These are phyloP conservation scores for Zoanthus gigantus DNA, from an alignment of 92 coral and sea anemone genomes.

Conservation along the genomic window DNA sequence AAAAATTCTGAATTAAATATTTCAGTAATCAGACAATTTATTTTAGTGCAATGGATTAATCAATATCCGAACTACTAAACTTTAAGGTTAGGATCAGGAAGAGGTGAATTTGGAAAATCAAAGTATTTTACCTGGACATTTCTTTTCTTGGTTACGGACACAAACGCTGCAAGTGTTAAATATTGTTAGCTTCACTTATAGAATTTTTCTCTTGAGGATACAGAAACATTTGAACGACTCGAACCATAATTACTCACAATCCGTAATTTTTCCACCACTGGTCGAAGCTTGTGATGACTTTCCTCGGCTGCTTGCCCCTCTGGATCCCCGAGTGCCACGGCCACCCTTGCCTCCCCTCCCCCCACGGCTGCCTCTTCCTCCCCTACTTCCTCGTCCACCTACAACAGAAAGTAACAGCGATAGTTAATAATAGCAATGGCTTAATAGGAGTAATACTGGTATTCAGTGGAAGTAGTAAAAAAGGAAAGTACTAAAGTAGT, in stretches of 20 bases:
- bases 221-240: neutral
- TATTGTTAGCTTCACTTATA: neutral
- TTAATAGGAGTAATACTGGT: too few relatives aligned
- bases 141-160: constrained; percentile 25
- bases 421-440: neutral
- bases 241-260: constrained; percentile 67
- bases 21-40: too few relatives aligned
- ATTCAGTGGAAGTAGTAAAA: too few relatives aligned
- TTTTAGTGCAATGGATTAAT: too few relatives aligned
- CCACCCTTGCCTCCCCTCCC: constrained; percentile 65
- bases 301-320: constrained; percentile 61
- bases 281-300: constrained; percentile 51
- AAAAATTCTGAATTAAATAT: too few relatives aligned
- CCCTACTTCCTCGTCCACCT: constrained; percentile 38
- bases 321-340: constrained; percentile 57
- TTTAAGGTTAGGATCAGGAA: neutral
- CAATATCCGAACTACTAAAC: too few relatives aligned
- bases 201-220: neutral
- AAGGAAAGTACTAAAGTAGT: too few relatives aligned
- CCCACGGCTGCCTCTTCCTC: constrained; percentile 48
- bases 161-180: constrained; percentile 32
- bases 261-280: constrained; percentile 71
- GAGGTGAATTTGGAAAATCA: neutral
- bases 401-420: neutral
- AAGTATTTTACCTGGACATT: neutral